Conservation (phyloP, 2,888 invertebrate species). For the Tipula unca region DNA sequence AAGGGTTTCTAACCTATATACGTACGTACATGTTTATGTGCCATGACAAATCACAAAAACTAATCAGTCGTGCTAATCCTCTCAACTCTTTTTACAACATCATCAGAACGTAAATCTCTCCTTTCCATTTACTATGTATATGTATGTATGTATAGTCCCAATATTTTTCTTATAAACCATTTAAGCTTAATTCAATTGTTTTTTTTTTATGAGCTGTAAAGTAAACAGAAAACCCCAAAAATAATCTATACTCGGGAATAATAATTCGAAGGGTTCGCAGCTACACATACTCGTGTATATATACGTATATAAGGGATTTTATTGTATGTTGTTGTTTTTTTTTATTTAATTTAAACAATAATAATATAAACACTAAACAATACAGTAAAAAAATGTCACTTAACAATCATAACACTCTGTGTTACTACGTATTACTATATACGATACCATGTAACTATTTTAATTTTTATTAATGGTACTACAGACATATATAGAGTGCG, state of each 20-base stretch:
- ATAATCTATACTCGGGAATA: not conserved
- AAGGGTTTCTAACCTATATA: not conserved
- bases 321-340: not conserved
- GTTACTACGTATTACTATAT: not conserved
- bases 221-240: not conserved
- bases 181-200: slow-evolving; percentile 3
- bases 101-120: not conserved
- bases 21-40: no score
- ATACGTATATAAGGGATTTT: not conserved
- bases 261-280: not conserved
- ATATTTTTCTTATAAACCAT: not conserved
- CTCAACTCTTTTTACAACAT: not conserved
- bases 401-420: not conserved
- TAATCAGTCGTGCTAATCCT: not conserved
- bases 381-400: not conserved
- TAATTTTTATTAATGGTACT: slow-evolving; percentile 14
- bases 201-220: slow-evolving; percentile 1
- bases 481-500: not conserved
- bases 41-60: slow-evolving; percentile 1
- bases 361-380: slow-evolving; percentile 8
- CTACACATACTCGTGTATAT: not conserved
- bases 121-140: not conserved
- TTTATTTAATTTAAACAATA: slow-evolving; percentile 14
- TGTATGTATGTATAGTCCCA: not conserved
- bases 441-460: not conserved